Conservation (phyloP, 2,888 invertebrate genomes). For the Nysson spinosus region DNA sequence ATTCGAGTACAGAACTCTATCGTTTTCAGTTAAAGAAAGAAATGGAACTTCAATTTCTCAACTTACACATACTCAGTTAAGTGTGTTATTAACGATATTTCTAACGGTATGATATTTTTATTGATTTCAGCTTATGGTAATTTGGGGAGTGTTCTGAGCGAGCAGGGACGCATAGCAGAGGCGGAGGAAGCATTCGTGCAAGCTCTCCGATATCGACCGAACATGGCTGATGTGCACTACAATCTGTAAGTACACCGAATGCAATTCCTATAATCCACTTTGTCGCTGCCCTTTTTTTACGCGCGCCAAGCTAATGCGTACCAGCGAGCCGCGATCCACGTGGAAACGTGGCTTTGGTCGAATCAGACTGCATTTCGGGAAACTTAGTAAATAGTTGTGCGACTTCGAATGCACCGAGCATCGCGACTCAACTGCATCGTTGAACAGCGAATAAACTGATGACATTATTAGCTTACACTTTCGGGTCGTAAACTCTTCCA, state of each 20-base stretch:
- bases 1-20: too few species aligned
- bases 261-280: slow-evolving; percentile 46
- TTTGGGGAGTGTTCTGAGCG: slow-evolving; percentile 95
- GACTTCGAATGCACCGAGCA: too few species aligned
- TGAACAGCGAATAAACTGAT: too few species aligned
- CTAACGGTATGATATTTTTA: slow-evolving; percentile 29
- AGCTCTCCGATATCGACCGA: slow-evolving; percentile 93
- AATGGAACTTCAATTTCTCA: background rate
- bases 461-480: too few species aligned
- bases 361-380: too few species aligned
- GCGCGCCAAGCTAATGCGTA: slow-evolving; percentile 24
- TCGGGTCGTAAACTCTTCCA: too few species aligned
- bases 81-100: background rate
- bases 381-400: too few species aligned
- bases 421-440: too few species aligned
- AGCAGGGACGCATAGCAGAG: slow-evolving; percentile 90
- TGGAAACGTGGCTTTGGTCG: too few species aligned
- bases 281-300: slow-evolving; percentile 8
- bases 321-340: too few species aligned
- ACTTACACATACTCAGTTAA: background rate
- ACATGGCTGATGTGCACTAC: slow-evolving; percentile 99
- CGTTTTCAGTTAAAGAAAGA: too few species aligned
- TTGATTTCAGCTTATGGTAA: slow-evolving; percentile 93
- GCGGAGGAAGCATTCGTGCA: slow-evolving; percentile 95
- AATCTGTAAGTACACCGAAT: slow-evolving; percentile 90